A percentile compares a stretch with the other conserved stretches of the same genome.
These are phyloP conservation scores for Adela reaumurella DNA, from an alignment of 2,888 invertebrate species.

Conservation along the genomic window DNA sequence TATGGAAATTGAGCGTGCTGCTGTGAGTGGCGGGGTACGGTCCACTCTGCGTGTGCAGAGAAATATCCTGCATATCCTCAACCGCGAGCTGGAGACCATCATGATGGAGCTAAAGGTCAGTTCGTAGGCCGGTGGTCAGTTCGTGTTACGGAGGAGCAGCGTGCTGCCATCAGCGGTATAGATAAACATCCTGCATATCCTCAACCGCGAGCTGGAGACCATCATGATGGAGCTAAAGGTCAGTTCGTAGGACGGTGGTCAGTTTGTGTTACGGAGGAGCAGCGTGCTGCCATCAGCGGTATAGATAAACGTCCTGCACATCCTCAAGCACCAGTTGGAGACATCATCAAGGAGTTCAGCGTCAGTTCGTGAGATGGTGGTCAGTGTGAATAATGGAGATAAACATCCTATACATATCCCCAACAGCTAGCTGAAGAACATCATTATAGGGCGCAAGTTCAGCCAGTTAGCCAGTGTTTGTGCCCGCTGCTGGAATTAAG, in stretches of 20 bases:
- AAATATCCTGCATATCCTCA: constrained; percentile 58
- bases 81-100: constrained; percentile 61
- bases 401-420: constrained; percentile 58
- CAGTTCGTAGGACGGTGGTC: no score
- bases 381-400: constrained; percentile 79
- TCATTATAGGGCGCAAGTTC: no score
- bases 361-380: no score
- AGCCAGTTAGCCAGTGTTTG: not conserved
- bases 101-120: constrained; percentile 59
- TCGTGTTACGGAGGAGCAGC: constrained; percentile 79
- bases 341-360: constrained; percentile 59
- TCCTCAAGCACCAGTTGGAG: constrained; percentile 59
- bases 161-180: constrained; percentile 67
- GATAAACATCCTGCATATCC: constrained; percentile 56
- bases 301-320: constrained; percentile 60
- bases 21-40: constrained; percentile 67
- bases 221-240: constrained; percentile 60
- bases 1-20: constrained; percentile 75
- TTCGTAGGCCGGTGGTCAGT: no score
- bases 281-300: constrained; percentile 67
- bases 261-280: constrained; percentile 80
- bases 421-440: no score
- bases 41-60: constrained; percentile 62
- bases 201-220: constrained; percentile 61
- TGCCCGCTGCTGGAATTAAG: no score